A percentile compares a stretch with the other conserved stretches of the same genome.
phyloP scores from a whole-genome alignment of 2,113 vertebrate genomes.

The Poecile atricapillus region DNA sequence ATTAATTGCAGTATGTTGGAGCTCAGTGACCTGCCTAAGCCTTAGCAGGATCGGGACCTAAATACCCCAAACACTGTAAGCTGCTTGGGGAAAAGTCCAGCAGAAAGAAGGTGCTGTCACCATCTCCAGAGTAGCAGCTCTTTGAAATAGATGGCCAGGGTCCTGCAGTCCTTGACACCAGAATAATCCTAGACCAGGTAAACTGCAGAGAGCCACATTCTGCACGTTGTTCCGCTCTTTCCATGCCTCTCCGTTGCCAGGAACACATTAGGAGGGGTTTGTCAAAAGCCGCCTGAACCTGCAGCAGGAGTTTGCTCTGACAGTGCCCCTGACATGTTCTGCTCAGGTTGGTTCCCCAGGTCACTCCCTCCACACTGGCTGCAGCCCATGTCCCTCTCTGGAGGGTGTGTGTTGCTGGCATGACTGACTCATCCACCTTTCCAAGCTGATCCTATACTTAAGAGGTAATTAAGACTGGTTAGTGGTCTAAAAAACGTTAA shows the following conservation, averaged over 20 bases:
- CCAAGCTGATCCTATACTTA: background rate
- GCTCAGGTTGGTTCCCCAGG: background rate
- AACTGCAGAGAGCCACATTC: background rate
- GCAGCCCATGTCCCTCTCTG: background rate
- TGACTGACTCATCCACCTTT: background rate
- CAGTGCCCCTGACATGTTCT: background rate
- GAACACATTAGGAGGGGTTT: background rate
- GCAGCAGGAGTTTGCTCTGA: background rate
- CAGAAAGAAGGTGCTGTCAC: background rate
- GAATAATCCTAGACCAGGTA: background rate
- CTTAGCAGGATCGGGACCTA: background rate
- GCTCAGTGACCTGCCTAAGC: background rate
- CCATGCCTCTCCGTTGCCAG: background rate
- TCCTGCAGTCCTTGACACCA: background rate
- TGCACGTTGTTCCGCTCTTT: background rate
- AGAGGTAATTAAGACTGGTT: conserved; percentile 6
- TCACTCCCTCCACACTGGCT: background rate
- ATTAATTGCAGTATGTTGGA: background rate
- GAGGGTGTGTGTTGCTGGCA: background rate
- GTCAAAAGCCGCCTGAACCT: background rate
- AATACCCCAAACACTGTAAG: background rate
- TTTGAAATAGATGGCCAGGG: background rate
- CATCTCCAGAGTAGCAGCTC: background rate
- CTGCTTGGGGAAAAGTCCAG: background rate
- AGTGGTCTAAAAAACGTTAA: background rate